Base-by-base conservation (phyloP, 2,113 vertebrate species). In the Phalacrocorax pelagicus region DNA sequence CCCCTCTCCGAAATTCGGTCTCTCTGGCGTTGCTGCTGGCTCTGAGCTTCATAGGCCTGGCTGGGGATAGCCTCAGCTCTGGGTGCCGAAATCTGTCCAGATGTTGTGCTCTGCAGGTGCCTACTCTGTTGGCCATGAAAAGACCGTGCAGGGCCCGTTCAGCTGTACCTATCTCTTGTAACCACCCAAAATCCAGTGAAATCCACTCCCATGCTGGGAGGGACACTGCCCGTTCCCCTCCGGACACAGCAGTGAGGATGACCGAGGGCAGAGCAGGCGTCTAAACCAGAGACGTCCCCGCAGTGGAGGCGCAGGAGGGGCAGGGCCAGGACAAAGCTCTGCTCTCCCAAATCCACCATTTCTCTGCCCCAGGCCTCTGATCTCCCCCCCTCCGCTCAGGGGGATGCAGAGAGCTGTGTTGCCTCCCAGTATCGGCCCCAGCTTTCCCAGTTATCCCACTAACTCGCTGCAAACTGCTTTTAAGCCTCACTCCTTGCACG, bases 131-230 rank as follows among this genome's bases (percentile, higher is more conserved):
- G 12, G 29, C 19, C 51, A 27, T 4, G 11, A 44, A 26, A 19
- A 52, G 14, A 16, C 6, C 0, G 0, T 2, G n/a, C 29, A 15
- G 40, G 34, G 49, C 40, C 46, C 2, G 1, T 17, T 59, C 51
- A 58, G 69, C 42, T 4, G 6, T 15, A 51, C 22, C 36, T 4
- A 3, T 8, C 44, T 36, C 59, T 66, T 66, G 21, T 18, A 67
- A 29, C 32, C 17, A 9, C 44, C 44, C 5, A 34, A 44, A 74
- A 32, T 10, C 23, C 0, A 1, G 26, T 10, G 9, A 59, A 42
- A 51, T 7, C 36, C 11, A 1, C 14, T 24, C 49, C 44, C 0
- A 1, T 58, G 42, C 49, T 6, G n/a, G 40, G 19, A 57, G 30
- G 29, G 29, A 17, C 4, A 10, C n/a, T 15, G n/a, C 67, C 42